These are phyloP conservation scores for Macrosteles quadrilineatus DNA, from an alignment of 1,140 invertebrate species.

Conservation along the genomic window DNA sequence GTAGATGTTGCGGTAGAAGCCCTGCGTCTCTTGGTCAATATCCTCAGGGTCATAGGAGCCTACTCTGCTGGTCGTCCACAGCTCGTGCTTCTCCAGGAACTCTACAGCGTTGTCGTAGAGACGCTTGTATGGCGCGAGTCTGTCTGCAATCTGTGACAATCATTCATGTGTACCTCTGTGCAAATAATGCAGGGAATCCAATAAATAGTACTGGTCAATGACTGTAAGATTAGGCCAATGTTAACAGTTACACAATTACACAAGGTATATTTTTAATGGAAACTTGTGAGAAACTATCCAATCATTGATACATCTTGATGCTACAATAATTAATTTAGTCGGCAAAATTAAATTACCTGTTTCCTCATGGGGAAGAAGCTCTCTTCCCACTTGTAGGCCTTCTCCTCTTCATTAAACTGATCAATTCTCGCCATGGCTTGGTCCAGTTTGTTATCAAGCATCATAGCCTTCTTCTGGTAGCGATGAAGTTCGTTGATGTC, in stretches of 20 bases:
- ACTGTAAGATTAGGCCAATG: no score
- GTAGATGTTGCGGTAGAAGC: conserved; percentile 78
- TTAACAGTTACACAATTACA: no score
- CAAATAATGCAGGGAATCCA: no score
- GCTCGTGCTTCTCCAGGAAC: conserved; percentile 79
- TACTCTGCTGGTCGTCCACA: conserved; percentile 83
- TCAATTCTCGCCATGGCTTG: conserved; percentile 80
- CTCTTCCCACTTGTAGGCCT: conserved; percentile 84
- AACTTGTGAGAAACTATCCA: no score
- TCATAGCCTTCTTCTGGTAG: conserved; percentile 79
- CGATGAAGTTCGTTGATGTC: conserved; percentile 82
- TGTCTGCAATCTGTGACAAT: conserved; percentile 44
- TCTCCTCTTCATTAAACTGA: conserved; percentile 90
- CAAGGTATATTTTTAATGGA: no score
- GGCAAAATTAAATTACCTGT: conserved; percentile 51
- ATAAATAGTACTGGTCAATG: no score
- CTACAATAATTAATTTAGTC: no score
- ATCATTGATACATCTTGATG: no score
- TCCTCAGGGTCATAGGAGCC: conserved; percentile 84
- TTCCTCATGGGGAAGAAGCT: conserved; percentile 87
- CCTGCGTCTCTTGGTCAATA: conserved; percentile 81
- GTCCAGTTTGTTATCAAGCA: conserved; percentile 68
- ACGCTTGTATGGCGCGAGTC: conserved; percentile 73
- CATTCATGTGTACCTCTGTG: no score
- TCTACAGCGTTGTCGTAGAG: conserved; percentile 87